Conservation (phyloP, 2,888 invertebrate genomes). For the Iphiclides podalirius region DNA sequence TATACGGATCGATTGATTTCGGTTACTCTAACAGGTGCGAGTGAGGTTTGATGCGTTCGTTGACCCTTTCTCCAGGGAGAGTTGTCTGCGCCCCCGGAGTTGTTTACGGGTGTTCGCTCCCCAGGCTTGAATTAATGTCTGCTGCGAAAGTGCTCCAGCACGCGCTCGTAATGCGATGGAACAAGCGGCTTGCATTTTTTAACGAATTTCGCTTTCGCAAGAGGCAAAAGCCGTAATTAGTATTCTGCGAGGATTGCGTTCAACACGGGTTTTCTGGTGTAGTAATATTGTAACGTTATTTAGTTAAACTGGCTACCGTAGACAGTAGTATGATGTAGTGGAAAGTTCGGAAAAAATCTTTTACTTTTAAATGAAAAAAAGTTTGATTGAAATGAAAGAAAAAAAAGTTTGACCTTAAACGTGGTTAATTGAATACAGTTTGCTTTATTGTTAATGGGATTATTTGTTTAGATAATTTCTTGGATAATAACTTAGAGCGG, state of each 20-base stretch:
- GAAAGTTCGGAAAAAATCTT: too few relatives aligned
- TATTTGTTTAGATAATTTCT: neutral
- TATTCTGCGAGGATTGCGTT: neutral
- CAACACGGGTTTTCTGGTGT: too few relatives aligned
- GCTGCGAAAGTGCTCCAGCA: constrained; percentile 20
- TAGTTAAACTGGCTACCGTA: too few relatives aligned
- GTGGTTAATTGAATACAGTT: too few relatives aligned
- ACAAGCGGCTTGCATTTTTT: neutral
- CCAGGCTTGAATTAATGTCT: constrained; percentile 25
- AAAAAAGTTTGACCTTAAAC: too few relatives aligned
- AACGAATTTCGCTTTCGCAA: neutral
- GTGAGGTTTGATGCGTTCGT: constrained; percentile 58
- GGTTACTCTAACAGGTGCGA: constrained; percentile 52
- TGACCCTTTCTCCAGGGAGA: constrained; percentile 50
- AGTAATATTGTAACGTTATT: too few relatives aligned
- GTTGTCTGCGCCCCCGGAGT: constrained; percentile 55
- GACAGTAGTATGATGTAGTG: too few relatives aligned
- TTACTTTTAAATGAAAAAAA: too few relatives aligned
- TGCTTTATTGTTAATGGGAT: too few relatives aligned
- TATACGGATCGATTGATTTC: constrained; percentile 27
- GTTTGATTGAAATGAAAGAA: too few relatives aligned
- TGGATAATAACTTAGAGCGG: neutral
- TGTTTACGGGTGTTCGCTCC: too few relatives aligned
- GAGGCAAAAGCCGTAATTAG: neutral
- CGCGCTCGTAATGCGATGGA: constrained; percentile 13